These are phyloP conservation scores for Urosaurus nigricauda DNA, from an alignment of 2,797 vertebrate genomes.

Conservation along the genomic window DNA sequence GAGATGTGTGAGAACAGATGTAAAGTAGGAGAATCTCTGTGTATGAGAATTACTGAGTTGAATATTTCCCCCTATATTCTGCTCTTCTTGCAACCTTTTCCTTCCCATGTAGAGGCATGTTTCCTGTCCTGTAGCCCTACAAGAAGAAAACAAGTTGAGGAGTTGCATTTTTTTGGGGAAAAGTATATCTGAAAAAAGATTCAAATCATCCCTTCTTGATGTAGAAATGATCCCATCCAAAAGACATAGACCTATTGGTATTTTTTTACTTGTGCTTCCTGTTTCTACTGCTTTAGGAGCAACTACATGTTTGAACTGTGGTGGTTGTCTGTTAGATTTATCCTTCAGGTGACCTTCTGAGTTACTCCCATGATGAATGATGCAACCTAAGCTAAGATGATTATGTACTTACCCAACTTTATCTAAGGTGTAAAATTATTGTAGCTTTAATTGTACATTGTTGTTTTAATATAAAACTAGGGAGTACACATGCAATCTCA, in stretches of 20 bases:
- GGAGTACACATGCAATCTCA: constrained; percentile 58
- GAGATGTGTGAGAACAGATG: no score
- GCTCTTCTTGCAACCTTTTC: neutral
- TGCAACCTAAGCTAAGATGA: constrained; percentile 3
- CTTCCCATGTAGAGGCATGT: neutral
- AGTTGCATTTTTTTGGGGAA: neutral
- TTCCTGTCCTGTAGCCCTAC: neutral
- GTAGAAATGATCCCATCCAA: neutral
- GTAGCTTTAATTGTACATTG: constrained; percentile 53
- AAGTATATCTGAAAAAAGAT: neutral
- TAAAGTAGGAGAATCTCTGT: no score
- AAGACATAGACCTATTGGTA: neutral
- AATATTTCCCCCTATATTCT: neutral
- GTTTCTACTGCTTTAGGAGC: neutral
- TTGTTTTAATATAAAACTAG: constrained; percentile 60
- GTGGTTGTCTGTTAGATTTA: constrained; percentile 10
- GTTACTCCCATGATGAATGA: constrained; percentile 15
- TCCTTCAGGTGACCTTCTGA: constrained; percentile 11
- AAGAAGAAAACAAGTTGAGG: neutral
- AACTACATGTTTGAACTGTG: neutral
- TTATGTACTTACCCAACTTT: constrained; percentile 12
- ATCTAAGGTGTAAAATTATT: constrained; percentile 52
- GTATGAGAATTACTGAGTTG: neutral
- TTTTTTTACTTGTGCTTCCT: neutral
- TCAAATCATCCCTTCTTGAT: neutral